Conservation (phyloP, 2,797 vertebrate species). For the Pangasius macronema region DNA sequence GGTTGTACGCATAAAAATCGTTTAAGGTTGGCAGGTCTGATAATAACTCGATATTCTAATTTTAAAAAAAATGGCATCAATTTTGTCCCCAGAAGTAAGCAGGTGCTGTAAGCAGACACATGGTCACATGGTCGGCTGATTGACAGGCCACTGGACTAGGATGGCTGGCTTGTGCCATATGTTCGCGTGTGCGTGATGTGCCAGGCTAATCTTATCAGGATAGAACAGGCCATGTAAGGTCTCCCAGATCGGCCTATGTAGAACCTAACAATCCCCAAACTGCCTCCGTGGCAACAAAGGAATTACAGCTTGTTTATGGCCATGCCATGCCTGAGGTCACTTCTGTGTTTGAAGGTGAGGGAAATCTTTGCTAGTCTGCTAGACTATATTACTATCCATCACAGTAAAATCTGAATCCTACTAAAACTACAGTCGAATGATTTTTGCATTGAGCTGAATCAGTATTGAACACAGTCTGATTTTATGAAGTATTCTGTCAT, state of each 20-base stretch:
- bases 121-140: constrained; percentile 19
- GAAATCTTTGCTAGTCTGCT: not conserved
- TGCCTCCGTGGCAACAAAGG: constrained; percentile 60
- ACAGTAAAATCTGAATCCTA: not conserved
- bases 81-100: not conserved
- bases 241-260: constrained; percentile 33
- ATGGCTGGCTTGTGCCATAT: constrained; percentile 20
- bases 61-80: not conserved
- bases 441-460: constrained; percentile 18
- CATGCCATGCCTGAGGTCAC: not conserved
- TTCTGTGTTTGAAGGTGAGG: constrained; percentile 3
- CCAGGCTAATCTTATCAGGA: constrained; percentile 67
- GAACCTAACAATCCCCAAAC: constrained; percentile 59
- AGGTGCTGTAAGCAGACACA: not conserved
- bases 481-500: constrained; percentile 26
- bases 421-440: constrained; percentile 3
- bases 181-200: constrained; percentile 36
- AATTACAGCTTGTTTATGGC: constrained; percentile 61
- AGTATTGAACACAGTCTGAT: constrained; percentile 29
- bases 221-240: constrained; percentile 55
- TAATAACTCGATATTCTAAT: not conserved
- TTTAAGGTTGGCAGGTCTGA: no score
- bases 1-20: no score
- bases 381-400: constrained; percentile 4
- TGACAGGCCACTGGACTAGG: constrained; percentile 25